Percentiles rank a stretch among this genome's conserved stretches.
Conservation (phyloP, 2,797 vertebrate species). For the Leucoraja ocellata region DNA sequence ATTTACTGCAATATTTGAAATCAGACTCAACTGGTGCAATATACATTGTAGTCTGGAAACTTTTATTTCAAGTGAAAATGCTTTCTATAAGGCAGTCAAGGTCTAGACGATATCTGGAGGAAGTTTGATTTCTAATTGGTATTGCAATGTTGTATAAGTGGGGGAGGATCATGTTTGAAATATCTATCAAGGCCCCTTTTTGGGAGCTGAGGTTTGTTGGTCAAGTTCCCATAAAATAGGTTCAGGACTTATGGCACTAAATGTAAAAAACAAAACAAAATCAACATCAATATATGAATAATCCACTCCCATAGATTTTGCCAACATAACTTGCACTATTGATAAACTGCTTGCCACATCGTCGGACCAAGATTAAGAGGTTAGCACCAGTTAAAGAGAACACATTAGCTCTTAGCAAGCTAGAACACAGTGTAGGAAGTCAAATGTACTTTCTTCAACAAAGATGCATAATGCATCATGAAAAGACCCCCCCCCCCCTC, state of each 20-base stretch:
- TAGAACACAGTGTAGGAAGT: no score
- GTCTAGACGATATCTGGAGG: not conserved
- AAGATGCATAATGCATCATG: no score
- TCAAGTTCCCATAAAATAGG: not conserved
- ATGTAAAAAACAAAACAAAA: not conserved
- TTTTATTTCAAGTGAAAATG: not conserved
- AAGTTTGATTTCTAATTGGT: not conserved
- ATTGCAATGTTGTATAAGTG: not conserved
- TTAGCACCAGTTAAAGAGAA: no score
- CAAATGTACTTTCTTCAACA: no score
- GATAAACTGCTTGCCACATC: no score
- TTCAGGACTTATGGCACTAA: not conserved
- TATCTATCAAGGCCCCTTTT: not conserved
- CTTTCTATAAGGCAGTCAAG: not conserved
- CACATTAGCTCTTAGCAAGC: no score
- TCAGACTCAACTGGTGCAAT: not conserved
- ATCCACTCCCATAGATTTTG: not conserved
- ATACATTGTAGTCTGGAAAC: not conserved
- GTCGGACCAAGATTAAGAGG: no score
- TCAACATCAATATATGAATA: not conserved
- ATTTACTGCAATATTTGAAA: not conserved
- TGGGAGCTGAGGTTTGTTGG: not conserved
- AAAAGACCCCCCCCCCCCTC: no score
- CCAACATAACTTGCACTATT: no score
- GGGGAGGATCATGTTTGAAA: not conserved